Base-by-base conservation (phyloP, 2,113 vertebrate species). In the Podocnemis expansa region DNA sequence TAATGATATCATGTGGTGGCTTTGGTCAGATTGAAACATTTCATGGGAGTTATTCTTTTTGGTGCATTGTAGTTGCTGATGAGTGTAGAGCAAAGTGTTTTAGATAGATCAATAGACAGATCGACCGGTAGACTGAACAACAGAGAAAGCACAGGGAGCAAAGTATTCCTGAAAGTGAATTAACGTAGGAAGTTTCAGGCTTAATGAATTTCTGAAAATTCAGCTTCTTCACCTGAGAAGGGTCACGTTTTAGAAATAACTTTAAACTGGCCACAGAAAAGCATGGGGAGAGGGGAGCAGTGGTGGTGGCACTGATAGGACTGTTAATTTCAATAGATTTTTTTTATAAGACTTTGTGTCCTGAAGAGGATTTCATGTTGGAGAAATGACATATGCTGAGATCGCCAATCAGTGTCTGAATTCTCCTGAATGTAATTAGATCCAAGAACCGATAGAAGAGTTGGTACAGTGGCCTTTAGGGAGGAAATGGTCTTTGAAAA, bases 361-460 rank as follows among this genome's bases (percentile, higher is more conserved):
- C 97, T 79, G 95, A 96, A 96, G 98, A 97, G 96, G 93, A 90
- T 91, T 97, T 95, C 45, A 76, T 95, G 96, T 97, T 93, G 43
- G 84, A 91, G 97, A 82, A 97, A 97, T 89, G 95, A 91, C 97
- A 95, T 96, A 97, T 97, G 98, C 97, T 55, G 94, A 41, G 96
- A 93, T 95, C 51, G 10, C 93, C 88, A 24, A 13, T 91, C 73
- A 93, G 96, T 91, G 84, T 93, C 96, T 24, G 96, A 95, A 89
- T 94, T 93, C 97, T 95, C 96, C 49, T 96, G 95, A 96, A 97
- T 89, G 10, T 85, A 83, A 93, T 43, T 97, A 96, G 97, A 92
- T 82, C 96, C 16, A 95, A 97, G 96, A 97, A 95, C 96, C 97
- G 97, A 96, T 54, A 93, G 97, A 97, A 97, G 96, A 97, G 96